Evolutionary conservation across 2,888 invertebrate genomes (phyloP).

Genomic region (Diarsia mendica): DNA sequence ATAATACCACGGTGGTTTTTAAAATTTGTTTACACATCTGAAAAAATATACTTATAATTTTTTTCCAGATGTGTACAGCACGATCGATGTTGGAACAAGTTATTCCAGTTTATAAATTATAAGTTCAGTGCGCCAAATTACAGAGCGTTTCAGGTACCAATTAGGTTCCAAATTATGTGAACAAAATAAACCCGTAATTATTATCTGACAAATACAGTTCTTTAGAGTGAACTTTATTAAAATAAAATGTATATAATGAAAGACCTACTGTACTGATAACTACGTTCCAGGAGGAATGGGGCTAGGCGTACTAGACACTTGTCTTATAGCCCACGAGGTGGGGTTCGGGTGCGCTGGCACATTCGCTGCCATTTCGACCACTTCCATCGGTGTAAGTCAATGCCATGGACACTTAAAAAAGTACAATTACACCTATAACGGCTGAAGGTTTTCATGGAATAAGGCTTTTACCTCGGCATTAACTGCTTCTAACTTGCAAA

Average conservation of each 20-base stretch:
- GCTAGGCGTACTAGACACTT: constrained; percentile 87
- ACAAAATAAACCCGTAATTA: neutral
- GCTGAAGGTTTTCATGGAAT: constrained; percentile 55
- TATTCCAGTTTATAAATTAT: neutral
- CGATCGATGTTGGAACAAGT: neutral
- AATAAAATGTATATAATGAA: neutral
- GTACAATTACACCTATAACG: constrained; percentile 4
- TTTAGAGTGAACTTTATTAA: neutral
- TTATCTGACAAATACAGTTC: neutral
- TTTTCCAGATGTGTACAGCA: too few relatives aligned
- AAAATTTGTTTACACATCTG: neutral
- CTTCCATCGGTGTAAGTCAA: constrained; percentile 77
- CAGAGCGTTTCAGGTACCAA: neutral
- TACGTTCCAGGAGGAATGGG: constrained; percentile 88
- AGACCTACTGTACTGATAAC: constrained; percentile 7
- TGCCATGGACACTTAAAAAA: constrained; percentile 2
- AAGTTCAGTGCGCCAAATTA: neutral
- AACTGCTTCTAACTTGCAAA: constrained; percentile 37
- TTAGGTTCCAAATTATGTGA: neutral
- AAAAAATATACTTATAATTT: too few relatives aligned
- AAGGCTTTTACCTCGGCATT: constrained; percentile 11
- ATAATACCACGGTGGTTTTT: neutral
- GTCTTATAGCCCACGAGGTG: constrained; percentile 78
- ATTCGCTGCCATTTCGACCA: constrained; percentile 77
- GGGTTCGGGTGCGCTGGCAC: constrained; percentile 92